phyloP scores from a whole-genome alignment of 2,797 vertebrate species.

The Lates japonicus region DNA sequence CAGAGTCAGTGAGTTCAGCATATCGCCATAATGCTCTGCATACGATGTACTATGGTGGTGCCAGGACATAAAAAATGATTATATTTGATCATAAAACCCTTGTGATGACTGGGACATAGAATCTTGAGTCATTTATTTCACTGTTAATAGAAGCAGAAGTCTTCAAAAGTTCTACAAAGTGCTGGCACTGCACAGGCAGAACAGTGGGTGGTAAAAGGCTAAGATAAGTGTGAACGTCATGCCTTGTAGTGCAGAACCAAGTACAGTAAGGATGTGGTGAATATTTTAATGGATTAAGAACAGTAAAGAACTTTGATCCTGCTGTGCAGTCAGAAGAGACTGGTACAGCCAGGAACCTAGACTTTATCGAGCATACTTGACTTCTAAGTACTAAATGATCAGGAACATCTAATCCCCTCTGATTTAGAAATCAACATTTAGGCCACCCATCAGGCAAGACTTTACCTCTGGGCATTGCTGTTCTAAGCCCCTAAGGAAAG shows the following conservation, averaged over 20 bases:
- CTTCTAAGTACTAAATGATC: conserved; percentile 37
- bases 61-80: neutral
- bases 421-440: conserved; percentile 33
- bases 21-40: neutral
- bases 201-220: conserved; percentile 22
- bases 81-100: neutral
- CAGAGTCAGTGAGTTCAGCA: neutral
- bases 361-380: conserved; percentile 41
- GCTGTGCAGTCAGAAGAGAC: conserved; percentile 30
- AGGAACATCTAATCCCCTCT: conserved; percentile 63
- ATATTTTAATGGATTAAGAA: conserved; percentile 61
- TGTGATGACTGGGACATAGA: neutral
- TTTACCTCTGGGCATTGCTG: conserved; percentile 25
- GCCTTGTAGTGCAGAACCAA: neutral
- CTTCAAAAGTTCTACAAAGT: too few relatives aligned
- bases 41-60: neutral
- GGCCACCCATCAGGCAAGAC: conserved; percentile 49
- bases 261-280: conserved; percentile 27
- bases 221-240: conserved; percentile 13
- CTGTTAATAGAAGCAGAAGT: neutral
- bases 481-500: conserved; percentile 60
- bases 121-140: neutral
- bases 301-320: conserved; percentile 54
- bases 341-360: conserved; percentile 42
- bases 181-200: neutral